Evolutionary conservation across 1,140 invertebrate species (phyloP).

Genomic region (Globodera ellingtonae): DNA sequence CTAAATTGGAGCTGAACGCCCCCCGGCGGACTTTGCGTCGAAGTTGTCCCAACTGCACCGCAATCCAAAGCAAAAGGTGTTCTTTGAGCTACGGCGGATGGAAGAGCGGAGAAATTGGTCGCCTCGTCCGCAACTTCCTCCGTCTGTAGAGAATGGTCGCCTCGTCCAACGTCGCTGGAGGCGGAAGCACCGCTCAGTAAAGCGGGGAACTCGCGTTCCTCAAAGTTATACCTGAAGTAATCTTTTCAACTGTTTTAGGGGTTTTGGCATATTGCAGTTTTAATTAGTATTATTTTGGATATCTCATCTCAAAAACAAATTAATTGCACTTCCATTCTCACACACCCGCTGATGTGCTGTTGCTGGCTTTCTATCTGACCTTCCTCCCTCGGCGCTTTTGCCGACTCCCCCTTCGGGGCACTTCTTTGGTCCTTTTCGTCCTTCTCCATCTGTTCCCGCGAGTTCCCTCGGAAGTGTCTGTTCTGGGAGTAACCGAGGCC

Average conservation of each 20-base stretch:
- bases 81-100: background rate
- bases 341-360: background rate
- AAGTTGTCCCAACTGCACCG: background rate
- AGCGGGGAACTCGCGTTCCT: slow-evolving; percentile 29
- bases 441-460: background rate
- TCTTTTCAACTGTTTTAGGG: background rate
- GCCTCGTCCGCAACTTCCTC: background rate
- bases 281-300: background rate
- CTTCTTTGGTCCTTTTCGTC: background rate
- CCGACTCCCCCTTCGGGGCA: background rate
- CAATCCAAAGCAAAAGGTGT: background rate
- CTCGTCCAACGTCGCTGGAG: background rate
- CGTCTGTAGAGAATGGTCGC: background rate
- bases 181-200: slow-evolving; percentile 18
- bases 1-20: slow-evolving; percentile 23
- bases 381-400: background rate
- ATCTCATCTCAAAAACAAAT: background rate
- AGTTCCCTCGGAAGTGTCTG: background rate
- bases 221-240: slow-evolving; percentile 36
- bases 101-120: background rate
- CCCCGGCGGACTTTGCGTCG: background rate
- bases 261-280: background rate
- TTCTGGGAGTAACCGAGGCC: background rate
- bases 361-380: background rate
- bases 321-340: background rate